These are phyloP conservation scores for Anoplopoma fimbria DNA, from an alignment of 2,113 vertebrate genomes.

Conservation along the genomic window DNA sequence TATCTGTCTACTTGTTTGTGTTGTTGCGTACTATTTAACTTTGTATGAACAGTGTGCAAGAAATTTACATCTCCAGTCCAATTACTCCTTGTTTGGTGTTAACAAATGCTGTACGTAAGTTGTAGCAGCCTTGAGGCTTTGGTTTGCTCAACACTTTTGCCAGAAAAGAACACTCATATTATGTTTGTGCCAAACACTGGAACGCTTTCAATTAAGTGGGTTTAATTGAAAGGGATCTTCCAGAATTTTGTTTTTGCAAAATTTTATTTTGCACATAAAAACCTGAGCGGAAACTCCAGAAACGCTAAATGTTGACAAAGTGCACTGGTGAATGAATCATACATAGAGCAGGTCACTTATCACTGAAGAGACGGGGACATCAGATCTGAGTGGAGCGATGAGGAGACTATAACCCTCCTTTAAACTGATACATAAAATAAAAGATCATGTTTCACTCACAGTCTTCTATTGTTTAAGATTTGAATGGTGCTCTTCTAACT, in stretches of 20 bases:
- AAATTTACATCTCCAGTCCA: no score
- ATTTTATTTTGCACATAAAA: not conserved
- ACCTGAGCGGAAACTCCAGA: not conserved
- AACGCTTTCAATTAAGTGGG: not conserved
- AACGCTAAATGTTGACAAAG: not conserved
- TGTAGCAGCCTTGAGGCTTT: not conserved
- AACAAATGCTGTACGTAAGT: not conserved
- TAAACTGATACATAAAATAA: not conserved
- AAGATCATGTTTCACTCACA: not conserved
- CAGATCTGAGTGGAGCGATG: not conserved
- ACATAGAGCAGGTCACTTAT: not conserved
- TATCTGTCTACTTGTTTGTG: no score
- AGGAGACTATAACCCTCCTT: not conserved
- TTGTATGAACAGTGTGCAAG: no score
- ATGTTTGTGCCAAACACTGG: no score
- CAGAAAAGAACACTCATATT: no score
- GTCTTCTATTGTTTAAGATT: not conserved
- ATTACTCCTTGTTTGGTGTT: not conserved
- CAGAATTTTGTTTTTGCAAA: not conserved
- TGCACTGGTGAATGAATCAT: not conserved
- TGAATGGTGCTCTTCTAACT: no score
- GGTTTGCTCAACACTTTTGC: no score
- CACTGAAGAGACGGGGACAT: not conserved
- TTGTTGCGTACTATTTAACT: no score
- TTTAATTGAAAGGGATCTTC: no score